A percentile compares a stretch with the other conserved stretches of the same genome.
phyloP scores from a whole-genome alignment of 2,797 vertebrate species.

The Phrynocephalus forsythii region DNA sequence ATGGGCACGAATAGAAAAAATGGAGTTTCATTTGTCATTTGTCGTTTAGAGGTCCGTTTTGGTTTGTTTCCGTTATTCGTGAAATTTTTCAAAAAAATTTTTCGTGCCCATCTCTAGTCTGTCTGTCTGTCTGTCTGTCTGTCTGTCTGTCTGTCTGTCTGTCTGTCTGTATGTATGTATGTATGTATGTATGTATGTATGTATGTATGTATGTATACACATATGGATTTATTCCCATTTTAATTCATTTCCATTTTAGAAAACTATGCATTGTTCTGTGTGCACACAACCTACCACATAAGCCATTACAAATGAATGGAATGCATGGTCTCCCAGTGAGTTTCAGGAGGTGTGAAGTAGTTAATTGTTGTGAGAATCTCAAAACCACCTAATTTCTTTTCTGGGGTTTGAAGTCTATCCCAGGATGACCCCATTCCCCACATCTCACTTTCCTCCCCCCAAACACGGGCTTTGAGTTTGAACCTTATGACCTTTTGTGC shows the following conservation, averaged over 20 bases:
- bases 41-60: too few relatives aligned
- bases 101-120: too few relatives aligned
- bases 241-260: neutral
- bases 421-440: conserved; percentile 1
- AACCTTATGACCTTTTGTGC: conserved; percentile 37
- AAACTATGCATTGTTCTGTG: neutral
- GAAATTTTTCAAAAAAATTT: too few relatives aligned
- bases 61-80: too few relatives aligned
- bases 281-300: neutral
- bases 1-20: too few relatives aligned
- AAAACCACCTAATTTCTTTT: neutral
- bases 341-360: neutral
- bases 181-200: too few relatives aligned
- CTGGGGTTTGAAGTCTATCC: neutral
- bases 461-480: conserved; percentile 29
- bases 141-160: too few relatives aligned
- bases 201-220: too few relatives aligned
- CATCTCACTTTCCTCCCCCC: neutral
- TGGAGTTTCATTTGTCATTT: too few relatives aligned
- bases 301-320: neutral
- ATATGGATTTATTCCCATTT: neutral
- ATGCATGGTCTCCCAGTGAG: neutral
- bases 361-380: neutral
- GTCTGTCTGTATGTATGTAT: too few relatives aligned
- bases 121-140: too few relatives aligned